A percentile compares a stretch with the other conserved stretches of the same genome.
Evolutionary conservation across 2,888 invertebrate species (phyloP).

Genomic region (Calameuta pallipes): DNA sequence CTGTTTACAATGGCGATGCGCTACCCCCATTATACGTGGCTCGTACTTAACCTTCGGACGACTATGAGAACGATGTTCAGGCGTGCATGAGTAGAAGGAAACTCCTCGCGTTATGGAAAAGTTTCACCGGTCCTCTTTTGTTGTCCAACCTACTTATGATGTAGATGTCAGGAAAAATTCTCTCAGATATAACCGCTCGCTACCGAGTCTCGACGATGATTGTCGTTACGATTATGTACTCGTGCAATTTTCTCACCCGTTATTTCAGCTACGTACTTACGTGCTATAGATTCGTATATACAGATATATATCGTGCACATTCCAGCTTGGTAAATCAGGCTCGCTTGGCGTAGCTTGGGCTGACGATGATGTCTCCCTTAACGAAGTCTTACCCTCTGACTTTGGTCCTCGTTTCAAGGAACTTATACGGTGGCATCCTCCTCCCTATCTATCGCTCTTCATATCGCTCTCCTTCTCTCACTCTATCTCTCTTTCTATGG

Average conservation of each 20-base stretch:
- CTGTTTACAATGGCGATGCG: conserved; percentile 61
- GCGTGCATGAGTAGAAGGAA: not conserved
- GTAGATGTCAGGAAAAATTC: not conserved
- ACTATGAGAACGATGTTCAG: conserved; percentile 8
- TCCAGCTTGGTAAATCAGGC: not conserved
- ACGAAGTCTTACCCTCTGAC: not conserved
- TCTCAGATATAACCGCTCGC: not conserved
- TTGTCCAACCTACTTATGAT: not conserved
- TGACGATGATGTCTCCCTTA: not conserved
- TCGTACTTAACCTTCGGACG: conserved; percentile 45
- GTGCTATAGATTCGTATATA: not conserved
- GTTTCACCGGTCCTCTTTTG: not conserved
- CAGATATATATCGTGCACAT: not conserved
- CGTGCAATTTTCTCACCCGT: not conserved
- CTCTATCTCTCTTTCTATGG: conserved; percentile 1
- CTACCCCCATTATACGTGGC: conserved; percentile 49
- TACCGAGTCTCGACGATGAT: not conserved
- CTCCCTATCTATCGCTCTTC: not conserved
- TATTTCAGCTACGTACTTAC: not conserved
- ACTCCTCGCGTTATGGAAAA: not conserved
- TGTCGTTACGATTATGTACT: not conserved
- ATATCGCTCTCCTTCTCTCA: not conserved
- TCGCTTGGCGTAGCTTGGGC: not conserved
- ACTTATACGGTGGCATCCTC: not conserved
- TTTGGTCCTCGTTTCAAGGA: not conserved